A percentile compares a stretch with the other conserved stretches of the same genome.
These are phyloP conservation scores for Eupithecia subumbrata DNA, from an alignment of 2,888 invertebrate species.

Conservation along the genomic window DNA sequence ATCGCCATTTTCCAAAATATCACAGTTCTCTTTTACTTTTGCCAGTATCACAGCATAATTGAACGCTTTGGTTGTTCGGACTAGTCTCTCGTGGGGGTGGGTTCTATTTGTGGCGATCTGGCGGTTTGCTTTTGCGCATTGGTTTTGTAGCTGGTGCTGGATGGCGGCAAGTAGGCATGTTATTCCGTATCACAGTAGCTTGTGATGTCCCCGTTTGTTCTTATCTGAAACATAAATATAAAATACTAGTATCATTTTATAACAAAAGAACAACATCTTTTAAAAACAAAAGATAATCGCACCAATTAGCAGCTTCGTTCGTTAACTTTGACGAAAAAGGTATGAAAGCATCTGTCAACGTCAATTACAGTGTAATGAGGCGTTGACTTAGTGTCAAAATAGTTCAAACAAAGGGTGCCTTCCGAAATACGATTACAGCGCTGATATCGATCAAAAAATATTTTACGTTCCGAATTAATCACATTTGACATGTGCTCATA, in stretches of 20 bases:
- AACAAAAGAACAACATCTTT: too few species aligned
- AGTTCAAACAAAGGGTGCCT: too few species aligned
- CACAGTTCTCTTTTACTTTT: slow-evolving; percentile 34
- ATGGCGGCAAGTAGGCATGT: slow-evolving; percentile 67
- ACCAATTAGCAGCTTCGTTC: neutral
- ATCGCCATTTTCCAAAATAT: slow-evolving; percentile 85
- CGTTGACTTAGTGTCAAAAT: too few species aligned
- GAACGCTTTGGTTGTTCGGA: slow-evolving; percentile 53
- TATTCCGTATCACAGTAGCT: slow-evolving; percentile 63
- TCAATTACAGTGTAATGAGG: neutral
- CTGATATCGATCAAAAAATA: too few species aligned
- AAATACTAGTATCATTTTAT: neutral
- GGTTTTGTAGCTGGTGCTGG: slow-evolving; percentile 57
- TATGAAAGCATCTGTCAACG: too few species aligned
- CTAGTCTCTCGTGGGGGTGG: slow-evolving; percentile 55
- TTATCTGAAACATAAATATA: slow-evolving; percentile 56
- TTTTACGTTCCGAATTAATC: too few species aligned
- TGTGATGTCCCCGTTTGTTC: slow-evolving; percentile 42
- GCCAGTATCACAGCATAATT: slow-evolving; percentile 54
- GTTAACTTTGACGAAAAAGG: neutral
- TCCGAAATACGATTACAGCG: too few species aligned
- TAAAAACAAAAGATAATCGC: neutral
- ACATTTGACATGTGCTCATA: too few species aligned
- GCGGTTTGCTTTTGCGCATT: slow-evolving; percentile 75
- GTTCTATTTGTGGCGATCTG: slow-evolving; percentile 63